Conservation (phyloP, 64 coral and sea anemone genomes). For the Hydrozoanthus tunicans region DNA sequence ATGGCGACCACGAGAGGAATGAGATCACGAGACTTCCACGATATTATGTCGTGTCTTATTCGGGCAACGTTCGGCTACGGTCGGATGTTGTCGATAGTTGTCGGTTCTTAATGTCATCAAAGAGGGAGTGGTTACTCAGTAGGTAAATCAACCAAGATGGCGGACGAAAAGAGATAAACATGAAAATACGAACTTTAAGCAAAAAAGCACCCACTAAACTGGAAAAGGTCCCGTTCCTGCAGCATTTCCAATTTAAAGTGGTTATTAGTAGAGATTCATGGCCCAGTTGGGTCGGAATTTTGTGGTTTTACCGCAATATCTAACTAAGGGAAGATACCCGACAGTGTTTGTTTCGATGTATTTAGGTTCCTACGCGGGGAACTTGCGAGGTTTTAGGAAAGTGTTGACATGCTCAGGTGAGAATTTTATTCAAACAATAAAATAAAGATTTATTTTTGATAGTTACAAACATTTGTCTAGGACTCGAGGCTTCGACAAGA, state of each 20-base stretch:
- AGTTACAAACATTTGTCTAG: not conserved
- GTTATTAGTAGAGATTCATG: not conserved
- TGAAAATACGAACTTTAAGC: not conserved
- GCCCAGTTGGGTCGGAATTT: slow-evolving; percentile 5
- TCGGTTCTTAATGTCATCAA: slow-evolving; percentile 29
- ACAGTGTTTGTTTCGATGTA: slow-evolving; percentile 1
- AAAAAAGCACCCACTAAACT: not conserved
- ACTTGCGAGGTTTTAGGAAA: not conserved
- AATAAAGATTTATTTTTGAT: not conserved
- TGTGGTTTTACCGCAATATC: slow-evolving; percentile 14
- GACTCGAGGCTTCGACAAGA: not conserved
- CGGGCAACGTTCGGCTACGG: slow-evolving; percentile 8
- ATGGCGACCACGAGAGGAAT: slow-evolving; percentile 62
- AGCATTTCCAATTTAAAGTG: not conserved
- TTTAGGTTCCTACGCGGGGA: not conserved
- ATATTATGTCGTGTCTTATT: not conserved
- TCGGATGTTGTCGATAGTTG: not conserved
- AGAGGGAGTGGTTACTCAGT: slow-evolving; percentile 62
- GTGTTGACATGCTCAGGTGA: slow-evolving; percentile 41
- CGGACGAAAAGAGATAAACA: slow-evolving; percentile 22
- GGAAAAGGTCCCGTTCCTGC: not conserved
- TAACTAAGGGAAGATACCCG: not conserved
- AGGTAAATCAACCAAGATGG: slow-evolving; percentile 27
- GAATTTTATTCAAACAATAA: not conserved
- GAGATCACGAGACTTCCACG: slow-evolving; percentile 59